Evolutionary conservation across 1,140 invertebrate genomes (phyloP), one percentile per base, ranked within the genome.

Genomic region (Pygmarrhopalites habei): DNA sequence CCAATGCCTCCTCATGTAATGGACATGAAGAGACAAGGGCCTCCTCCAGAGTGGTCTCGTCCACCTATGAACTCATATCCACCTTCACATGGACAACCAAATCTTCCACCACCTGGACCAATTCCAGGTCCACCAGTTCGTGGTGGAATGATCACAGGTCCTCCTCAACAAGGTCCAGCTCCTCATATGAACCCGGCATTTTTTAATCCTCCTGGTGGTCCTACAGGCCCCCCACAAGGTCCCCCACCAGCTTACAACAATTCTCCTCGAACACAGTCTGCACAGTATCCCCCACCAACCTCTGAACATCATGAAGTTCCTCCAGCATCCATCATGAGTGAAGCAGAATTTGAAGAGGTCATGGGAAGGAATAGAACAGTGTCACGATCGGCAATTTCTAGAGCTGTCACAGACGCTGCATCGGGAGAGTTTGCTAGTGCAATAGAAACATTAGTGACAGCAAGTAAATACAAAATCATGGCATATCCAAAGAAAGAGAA

Each of bases 301-400:
- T 29, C 39, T 39, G 53, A 56, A 56, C 53, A 56, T 41, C 53
- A 56, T 39, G 80, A 81, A 67, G 81, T 83, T 28, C n/a, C n/a
- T n/a, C n/a, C n/a, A n/a, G 75, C 79, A 28, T 83, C 85, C 66
- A 77, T 77, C 2, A 81, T 97, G 25, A 87, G 85, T 65, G 95
- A 98, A 77, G 86, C 87, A 66, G 96, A 99, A 80, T 98, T 98
- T 78, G 95, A 99, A 78, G 96, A 99, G 77, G 94, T 98, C 41
- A 96, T 99, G 90, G 84, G 87, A 56, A 82, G 96, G 68, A 99
- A 99, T 78, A 83, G 95, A 66, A 98, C 94, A 14, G 95, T 99
- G 1, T 97, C 93, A 10, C 95, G 91, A 66, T 94, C 89, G 39
- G 95, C 96, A 2, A 98, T 99, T 65, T 90, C 92, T 15, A 81